Base-by-base conservation (phyloP, 2,113 vertebrate genomes). In the Centropus unirufus region DNA sequence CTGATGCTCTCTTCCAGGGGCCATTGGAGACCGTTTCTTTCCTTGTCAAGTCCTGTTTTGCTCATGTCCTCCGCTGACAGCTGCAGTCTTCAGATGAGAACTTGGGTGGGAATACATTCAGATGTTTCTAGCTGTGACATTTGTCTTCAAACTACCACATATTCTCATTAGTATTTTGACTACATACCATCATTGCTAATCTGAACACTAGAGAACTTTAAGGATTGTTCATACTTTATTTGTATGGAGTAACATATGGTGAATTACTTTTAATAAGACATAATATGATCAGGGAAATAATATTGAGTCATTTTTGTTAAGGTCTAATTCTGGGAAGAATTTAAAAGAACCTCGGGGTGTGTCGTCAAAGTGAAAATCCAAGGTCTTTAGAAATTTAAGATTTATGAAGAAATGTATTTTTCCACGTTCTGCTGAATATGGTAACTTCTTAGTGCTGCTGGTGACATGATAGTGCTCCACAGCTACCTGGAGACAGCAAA, bases 11-110 rank as follows among this genome's bases (percentile, higher is more conserved):
- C 46, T 55, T 77, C 40, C 19, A 75, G 61, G 24, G 51, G 51
- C 39, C 79, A 44, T 22, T 69, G 49, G 51, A 69, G 39, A 40
- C 29, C 3, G 0, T 79, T 63, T n/a, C 12, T 40, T 59, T 47
- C n/a, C 30, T 51, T 63, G 0, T 3, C 26, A 51, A 8, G 57
- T 49, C 24, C 12, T 64, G 30, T 30, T 83, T 74, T 79, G 61
- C 27, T 22, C 21, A 8, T 21, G 8, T 67, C 54, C 54, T 46
- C 40, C 47, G 34, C 55, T n/a, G 6, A 30, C 55, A 69, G 42
- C 47, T 40, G 5, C 0, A 0, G 20, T 61, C 51, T 34, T 83
- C 24, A 49, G 30, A 54, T 83, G 34, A 1, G 0, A 21, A 20
- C 19, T 66, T 0, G 0, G 18, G 4, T 54, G 11, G 14, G 34